phyloP scores from a whole-genome alignment of 2,797 vertebrate species.

The Onychomys leucogaster region DNA sequence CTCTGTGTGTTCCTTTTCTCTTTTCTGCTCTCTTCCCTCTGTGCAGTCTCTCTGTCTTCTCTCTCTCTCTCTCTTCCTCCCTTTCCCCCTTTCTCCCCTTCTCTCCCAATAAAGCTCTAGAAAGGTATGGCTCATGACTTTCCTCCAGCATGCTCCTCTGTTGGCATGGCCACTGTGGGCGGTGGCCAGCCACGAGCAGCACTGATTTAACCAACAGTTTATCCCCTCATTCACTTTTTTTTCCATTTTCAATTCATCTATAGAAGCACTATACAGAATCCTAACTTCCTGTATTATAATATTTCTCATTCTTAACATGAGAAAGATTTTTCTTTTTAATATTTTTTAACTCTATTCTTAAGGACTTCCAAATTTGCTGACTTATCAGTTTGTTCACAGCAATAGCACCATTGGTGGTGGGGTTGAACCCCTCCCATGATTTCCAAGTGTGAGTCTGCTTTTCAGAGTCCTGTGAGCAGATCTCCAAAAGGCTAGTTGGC shows the following conservation, averaged over 20 bases:
- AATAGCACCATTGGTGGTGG: fast-evolving
- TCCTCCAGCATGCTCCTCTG: too few relatives aligned
- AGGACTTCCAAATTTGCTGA: background rate
- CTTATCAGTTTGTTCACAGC: background rate
- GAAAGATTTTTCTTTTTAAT: background rate
- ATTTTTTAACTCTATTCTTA: background rate
- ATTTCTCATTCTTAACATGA: background rate
- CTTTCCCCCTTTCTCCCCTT: too few relatives aligned
- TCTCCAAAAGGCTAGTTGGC: background rate
- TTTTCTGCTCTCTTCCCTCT: too few relatives aligned
- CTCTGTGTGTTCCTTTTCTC: too few relatives aligned
- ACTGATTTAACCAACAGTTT: too few relatives aligned
- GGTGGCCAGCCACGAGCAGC: too few relatives aligned
- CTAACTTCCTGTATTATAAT: background rate
- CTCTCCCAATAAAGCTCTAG: too few relatives aligned
- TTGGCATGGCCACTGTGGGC: too few relatives aligned
- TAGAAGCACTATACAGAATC: background rate
- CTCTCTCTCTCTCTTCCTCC: too few relatives aligned
- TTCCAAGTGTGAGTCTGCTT: background rate
- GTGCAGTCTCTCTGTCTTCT: too few relatives aligned
- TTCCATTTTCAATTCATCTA: background rate
- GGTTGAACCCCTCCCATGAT: background rate
- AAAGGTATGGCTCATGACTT: too few relatives aligned
- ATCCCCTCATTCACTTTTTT: background rate
- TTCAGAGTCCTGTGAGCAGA: background rate